phyloP scores from a whole-genome alignment of 2,888 invertebrate species.

The Phlogophora meticulosa region DNA sequence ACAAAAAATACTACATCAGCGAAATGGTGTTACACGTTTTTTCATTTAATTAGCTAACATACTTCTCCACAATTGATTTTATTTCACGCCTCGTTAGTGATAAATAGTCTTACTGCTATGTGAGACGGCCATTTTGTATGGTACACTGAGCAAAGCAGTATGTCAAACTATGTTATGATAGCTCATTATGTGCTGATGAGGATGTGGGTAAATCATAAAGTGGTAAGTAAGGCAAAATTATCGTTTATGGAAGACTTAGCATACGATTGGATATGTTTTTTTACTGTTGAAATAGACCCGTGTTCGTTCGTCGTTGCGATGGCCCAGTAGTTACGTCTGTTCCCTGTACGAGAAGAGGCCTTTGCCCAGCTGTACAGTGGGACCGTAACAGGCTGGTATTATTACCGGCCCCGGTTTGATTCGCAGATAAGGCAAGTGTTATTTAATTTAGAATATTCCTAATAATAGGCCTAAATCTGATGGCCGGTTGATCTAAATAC shows the following conservation, averaged over 20 bases:
- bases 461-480: no score
- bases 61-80: slow-evolving; percentile 7
- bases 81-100: slow-evolving; percentile 13
- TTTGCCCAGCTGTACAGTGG: no score
- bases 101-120: slow-evolving; percentile 1
- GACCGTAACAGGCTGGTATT: no score
- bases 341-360: no score
- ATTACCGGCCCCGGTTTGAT: no score
- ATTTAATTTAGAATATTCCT: no score
- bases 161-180: slow-evolving; percentile 22
- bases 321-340: no score
- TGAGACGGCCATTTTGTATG: slow-evolving; percentile 19
- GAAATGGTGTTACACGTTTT: not conserved
- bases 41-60: not conserved
- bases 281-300: not conserved
- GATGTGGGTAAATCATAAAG: not conserved
- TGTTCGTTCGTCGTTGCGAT: no score
- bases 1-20: not conserved
- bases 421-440: no score
- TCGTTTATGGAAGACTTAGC: not conserved
- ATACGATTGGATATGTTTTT: not conserved
- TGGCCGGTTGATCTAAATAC: no score
- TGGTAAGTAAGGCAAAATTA: not conserved
- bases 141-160: slow-evolving; percentile 22
- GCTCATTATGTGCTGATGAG: not conserved